Evolutionary conservation across 2,113 vertebrate species (phyloP).

Genomic region (Egretta garzetta): DNA sequence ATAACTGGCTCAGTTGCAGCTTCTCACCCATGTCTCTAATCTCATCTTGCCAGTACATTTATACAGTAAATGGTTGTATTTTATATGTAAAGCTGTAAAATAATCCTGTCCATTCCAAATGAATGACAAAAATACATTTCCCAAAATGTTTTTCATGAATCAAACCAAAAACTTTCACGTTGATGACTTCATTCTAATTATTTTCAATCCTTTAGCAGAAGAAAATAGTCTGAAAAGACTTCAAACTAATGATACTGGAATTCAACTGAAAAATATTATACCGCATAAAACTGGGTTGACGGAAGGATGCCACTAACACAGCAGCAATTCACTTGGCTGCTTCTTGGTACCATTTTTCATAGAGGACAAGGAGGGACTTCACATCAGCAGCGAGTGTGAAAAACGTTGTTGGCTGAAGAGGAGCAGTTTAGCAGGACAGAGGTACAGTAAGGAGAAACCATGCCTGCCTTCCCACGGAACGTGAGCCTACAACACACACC

Average conservation of each 20-base stretch:
- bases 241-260: neutral
- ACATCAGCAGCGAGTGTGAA: fast-evolving
- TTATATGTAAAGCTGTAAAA: neutral
- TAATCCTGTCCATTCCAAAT: neutral
- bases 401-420: fast-evolving
- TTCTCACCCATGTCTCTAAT: neutral
- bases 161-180: neutral
- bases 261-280: neutral
- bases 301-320: neutral
- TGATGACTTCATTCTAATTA: neutral
- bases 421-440: neutral
- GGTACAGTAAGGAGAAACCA: neutral
- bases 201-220: neutral
- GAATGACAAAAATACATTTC: neutral
- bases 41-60: neutral
- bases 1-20: neutral
- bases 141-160: neutral
- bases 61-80: neutral
- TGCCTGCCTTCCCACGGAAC: fast-evolving
- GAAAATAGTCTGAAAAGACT: neutral
- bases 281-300: neutral
- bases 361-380: neutral
- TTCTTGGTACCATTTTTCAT: neutral
- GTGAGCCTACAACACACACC: fast-evolving
- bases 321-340: neutral